Base-by-base conservation (phyloP, 2,797 vertebrate species). In the Bovichtus variegatus region DNA sequence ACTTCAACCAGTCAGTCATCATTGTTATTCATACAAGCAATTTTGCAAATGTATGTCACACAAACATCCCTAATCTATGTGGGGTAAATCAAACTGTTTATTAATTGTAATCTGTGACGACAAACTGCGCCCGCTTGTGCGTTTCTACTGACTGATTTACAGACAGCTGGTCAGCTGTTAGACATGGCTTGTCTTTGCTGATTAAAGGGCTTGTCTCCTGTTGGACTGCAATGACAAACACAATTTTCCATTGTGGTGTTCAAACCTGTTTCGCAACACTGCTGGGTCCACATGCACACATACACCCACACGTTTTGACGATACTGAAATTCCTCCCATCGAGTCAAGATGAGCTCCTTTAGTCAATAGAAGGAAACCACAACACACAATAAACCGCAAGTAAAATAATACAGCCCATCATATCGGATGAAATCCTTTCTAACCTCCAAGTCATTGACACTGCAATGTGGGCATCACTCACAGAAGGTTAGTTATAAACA, bases 241-340 rank as follows among this genome's bases (percentile, higher is more conserved):
- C 7, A 36, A 82, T 90, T 88, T 91, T 88, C 79, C 89, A 85
- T 59, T n/a, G 72, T 74, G 81, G 86, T 74, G 44, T 70, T 90
- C 72, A 90, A 89, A 91, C 80, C 86, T 44, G 91, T 86, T 88
- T 64, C 5, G 66, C 80, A 68, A 60, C 63, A 25, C 5, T 29
- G 51, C 21, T 2, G 4, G 1, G 50, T 2, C 4, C 57, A 55
- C 64, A 21, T 34, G 31, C 13, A 27, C 68, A n/a, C 43, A 53
- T 34, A 36, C 29, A 41, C 43, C 9, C 18, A 19, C 58, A 27
- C 3, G 0, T 2, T 47, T 23, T 18, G 25, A 29, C 23, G 58
- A 70, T 19, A 15, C 12, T 47, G 5, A 61, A 16, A 23, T 11
- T 63, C n/a, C 1, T 60, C 19, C 5, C 2, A 16, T 40, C 2